phyloP scores from a whole-genome alignment of 1,140 invertebrate genomes.

The Heterodera schachtii region DNA sequence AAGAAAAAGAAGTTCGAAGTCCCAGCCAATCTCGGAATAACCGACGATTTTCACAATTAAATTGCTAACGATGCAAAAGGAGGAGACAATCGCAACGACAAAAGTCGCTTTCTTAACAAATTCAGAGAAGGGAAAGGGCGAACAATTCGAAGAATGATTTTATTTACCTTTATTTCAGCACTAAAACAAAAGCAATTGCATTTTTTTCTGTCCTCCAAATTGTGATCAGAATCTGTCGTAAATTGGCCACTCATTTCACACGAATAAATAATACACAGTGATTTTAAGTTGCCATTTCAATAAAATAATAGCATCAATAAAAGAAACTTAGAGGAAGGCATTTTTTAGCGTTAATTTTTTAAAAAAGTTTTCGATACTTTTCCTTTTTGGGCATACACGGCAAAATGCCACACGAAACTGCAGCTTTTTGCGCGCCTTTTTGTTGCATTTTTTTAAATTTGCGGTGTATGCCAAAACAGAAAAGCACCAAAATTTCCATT shows the following conservation, averaged over 20 bases:
- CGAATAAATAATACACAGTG: too few species aligned
- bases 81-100: conserved; percentile 37
- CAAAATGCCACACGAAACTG: too few species aligned
- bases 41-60: conserved; percentile 45
- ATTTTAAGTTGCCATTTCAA: too few species aligned
- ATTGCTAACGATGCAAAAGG: conserved; percentile 46
- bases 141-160: background rate
- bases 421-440: too few species aligned
- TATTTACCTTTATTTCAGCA: conserved; percentile 18
- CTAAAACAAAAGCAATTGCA: conserved; percentile 14
- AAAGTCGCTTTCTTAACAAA: conserved; percentile 33
- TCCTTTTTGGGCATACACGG: too few species aligned
- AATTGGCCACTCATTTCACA: background rate
- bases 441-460: too few species aligned
- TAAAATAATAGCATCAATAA: too few species aligned
- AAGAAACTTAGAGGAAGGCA: too few species aligned
- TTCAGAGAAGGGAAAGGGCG: background rate
- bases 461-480: too few species aligned
- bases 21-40: conserved; percentile 49
- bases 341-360: too few species aligned
- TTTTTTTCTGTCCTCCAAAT: background rate
- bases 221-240: background rate
- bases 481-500: too few species aligned
- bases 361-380: too few species aligned
- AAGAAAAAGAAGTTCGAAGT: conserved; percentile 48